phyloP scores from a whole-genome alignment of 2,113 vertebrate genomes.

The Hucho hucho region DNA sequence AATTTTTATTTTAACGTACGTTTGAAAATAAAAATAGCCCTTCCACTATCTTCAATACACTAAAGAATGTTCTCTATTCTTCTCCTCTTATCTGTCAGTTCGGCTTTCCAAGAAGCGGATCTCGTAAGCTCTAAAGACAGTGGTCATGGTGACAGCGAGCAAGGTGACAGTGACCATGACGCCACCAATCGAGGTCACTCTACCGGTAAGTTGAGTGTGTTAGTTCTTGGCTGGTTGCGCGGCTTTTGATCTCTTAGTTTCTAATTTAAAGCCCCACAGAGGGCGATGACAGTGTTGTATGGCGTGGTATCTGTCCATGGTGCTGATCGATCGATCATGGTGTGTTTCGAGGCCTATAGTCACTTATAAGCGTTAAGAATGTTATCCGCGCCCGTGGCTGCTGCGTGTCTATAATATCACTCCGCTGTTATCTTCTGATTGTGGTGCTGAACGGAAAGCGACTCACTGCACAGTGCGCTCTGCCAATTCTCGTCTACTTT shows the following conservation, averaged over 20 bases:
- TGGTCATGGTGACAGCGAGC: conserved; percentile 97
- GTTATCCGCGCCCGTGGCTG: too few relatives aligned
- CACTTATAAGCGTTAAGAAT: background rate
- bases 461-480: background rate
- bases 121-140: conserved; percentile 99
- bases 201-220: conserved; percentile 80
- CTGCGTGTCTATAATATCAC: background rate
- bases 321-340: background rate
- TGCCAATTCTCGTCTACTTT: background rate
- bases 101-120: conserved; percentile 97
- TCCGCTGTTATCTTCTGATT: conserved; percentile 3
- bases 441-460: conserved; percentile 22
- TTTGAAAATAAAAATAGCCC: background rate
- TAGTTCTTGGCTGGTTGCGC: background rate
- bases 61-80: conserved; percentile 3
- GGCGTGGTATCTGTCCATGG: background rate
- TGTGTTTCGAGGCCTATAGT: too few relatives aligned
- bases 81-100: conserved; percentile 74
- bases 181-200: conserved; percentile 96
- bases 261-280: background rate
- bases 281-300: background rate
- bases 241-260: background rate
- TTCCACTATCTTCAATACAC: background rate
- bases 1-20: background rate
- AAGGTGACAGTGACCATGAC: conserved; percentile 98